Percentiles rank a stretch among this genome's conserved stretches.
These are phyloP conservation scores for Bugula neritina DNA, from an alignment of 2,888 invertebrate species.

Conservation along the genomic window DNA sequence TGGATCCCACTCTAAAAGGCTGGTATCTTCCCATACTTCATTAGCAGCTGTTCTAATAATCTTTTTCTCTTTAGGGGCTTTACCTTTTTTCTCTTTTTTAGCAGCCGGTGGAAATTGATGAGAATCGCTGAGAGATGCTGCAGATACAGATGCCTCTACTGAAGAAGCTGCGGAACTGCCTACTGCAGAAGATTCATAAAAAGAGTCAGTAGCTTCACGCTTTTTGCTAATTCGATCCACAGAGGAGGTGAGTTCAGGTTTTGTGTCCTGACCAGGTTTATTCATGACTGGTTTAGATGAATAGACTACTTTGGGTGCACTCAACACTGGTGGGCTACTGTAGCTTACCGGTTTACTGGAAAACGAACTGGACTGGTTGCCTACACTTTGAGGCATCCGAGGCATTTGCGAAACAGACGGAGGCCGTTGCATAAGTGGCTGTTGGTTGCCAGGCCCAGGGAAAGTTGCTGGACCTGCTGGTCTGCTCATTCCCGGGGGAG, in stretches of 20 bases:
- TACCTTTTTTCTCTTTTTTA: conserved; percentile 57
- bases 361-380: background rate
- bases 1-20: conserved; percentile 90
- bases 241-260: background rate
- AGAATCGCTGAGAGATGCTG: conserved; percentile 28
- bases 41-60: conserved; percentile 87
- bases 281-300: conserved; percentile 44
- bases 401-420: conserved; percentile 12
- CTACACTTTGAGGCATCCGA: background rate
- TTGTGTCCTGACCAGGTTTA: conserved; percentile 33
- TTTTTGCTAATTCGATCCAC: background rate
- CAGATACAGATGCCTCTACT: conserved; percentile 28
- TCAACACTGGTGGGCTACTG: conserved; percentile 30
- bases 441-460: conserved; percentile 9
- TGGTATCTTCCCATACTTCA: conserved; percentile 90
- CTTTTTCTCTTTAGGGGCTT: conserved; percentile 56
- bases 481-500: background rate
- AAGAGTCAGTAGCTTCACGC: background rate
- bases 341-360: background rate
- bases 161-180: conserved; percentile 27
- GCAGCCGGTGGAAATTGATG: conserved; percentile 39
- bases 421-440: conserved; percentile 13
- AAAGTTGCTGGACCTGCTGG: background rate
- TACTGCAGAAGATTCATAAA: background rate
- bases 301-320: conserved; percentile 43